These are phyloP conservation scores for Rhea americana DNA, from an alignment of 2,113 vertebrate genomes.

Conservation along the genomic window DNA sequence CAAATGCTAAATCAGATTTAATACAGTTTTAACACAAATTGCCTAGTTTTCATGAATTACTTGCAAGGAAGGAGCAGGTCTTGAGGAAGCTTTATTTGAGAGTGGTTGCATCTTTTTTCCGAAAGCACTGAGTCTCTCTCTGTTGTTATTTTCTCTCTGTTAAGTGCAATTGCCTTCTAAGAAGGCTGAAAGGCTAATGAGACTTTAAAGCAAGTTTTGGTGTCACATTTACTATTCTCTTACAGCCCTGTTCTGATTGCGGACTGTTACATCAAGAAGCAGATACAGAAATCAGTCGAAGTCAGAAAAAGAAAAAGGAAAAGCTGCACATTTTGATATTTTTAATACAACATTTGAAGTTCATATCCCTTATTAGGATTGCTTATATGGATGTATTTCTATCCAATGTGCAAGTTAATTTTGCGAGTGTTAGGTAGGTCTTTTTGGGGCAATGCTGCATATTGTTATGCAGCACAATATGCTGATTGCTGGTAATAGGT, in stretches of 20 bases:
- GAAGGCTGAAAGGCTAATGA: background rate
- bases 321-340: background rate
- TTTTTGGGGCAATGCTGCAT: slow-evolving; percentile 38
- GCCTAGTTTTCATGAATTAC: background rate
- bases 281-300: background rate
- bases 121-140: background rate
- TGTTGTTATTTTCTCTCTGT: background rate
- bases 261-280: background rate
- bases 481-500: slow-evolving; percentile 63
- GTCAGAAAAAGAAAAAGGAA: background rate
- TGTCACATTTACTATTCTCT: slow-evolving; percentile 27
- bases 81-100: background rate
- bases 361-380: slow-evolving; percentile 32
- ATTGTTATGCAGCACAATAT: slow-evolving; percentile 54
- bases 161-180: background rate
- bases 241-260: background rate
- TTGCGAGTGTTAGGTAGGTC: background rate
- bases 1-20: background rate
- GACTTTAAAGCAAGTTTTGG: slow-evolving; percentile 9
- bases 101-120: background rate
- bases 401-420: slow-evolving; percentile 30
- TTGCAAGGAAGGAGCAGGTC: background rate
- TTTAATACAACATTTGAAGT: background rate
- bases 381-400: slow-evolving; percentile 16
- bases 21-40: background rate